Conservation (phyloP, 2,113 vertebrate species). For the Ciconia stormi region DNA sequence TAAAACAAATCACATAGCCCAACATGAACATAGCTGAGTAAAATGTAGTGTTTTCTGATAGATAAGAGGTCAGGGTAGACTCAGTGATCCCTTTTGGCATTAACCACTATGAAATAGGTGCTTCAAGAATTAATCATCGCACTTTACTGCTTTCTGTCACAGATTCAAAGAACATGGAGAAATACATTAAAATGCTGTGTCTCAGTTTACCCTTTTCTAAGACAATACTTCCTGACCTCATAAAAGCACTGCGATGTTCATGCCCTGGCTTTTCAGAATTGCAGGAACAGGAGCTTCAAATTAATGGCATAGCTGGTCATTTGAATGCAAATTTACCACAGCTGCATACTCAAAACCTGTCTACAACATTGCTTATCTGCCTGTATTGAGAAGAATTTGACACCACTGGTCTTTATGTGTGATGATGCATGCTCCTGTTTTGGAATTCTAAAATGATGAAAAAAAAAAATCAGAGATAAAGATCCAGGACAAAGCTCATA, state of each 20-base stretch:
- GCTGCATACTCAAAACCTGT: slow-evolving; percentile 13
- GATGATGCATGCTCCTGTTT: background rate
- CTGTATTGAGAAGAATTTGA: slow-evolving; percentile 18
- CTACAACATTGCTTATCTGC: background rate
- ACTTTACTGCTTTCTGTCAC: background rate
- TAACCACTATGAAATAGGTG: background rate
- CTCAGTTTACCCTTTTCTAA: background rate
- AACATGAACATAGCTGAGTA: background rate
- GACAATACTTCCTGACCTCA: background rate
- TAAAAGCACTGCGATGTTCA: background rate
- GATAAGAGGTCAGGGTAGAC: background rate
- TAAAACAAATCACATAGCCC: background rate
- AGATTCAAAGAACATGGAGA: background rate
- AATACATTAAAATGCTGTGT: background rate
- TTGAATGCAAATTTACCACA: slow-evolving; percentile 46
- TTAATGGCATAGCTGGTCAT: slow-evolving; percentile 6
- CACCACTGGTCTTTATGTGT: slow-evolving; percentile 15
- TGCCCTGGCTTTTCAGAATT: slow-evolving; percentile 18
- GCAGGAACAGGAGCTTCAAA: slow-evolving; percentile 11
- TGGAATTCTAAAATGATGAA: slow-evolving; percentile 9
- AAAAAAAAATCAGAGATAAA: slow-evolving; percentile 13
- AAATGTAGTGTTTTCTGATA: background rate
- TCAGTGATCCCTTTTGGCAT: background rate
- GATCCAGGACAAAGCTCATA: slow-evolving; percentile 56
- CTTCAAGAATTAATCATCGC: background rate